Evolutionary conservation across 2,113 vertebrate species (phyloP).

Genomic region (Hippopotamus amphibius): DNA sequence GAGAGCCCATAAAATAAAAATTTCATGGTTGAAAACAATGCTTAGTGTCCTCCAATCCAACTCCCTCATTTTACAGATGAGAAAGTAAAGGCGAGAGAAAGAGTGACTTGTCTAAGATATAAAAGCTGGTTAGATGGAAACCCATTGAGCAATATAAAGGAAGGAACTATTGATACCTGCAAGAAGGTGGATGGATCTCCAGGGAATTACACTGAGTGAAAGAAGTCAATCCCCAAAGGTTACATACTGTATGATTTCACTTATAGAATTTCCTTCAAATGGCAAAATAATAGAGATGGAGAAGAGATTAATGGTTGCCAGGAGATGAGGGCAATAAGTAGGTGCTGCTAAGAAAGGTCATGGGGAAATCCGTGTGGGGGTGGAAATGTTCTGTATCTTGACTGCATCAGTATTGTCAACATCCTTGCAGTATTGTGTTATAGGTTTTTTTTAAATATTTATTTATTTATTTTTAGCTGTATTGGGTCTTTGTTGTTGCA

Average conservation of each 20-base stretch:
- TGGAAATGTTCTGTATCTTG: not conserved
- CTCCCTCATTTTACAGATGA: not conserved
- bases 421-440: not conserved
- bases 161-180: not conserved
- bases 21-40: not conserved
- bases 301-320: not conserved
- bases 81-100: not conserved
- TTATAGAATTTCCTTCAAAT: constrained; percentile 21
- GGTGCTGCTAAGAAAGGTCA: not conserved
- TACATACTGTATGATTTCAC: not conserved
- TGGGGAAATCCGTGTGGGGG: not conserved
- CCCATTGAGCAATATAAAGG: not conserved
- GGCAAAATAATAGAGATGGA: not conserved
- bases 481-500: no score
- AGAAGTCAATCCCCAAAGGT: not conserved
- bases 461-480: no score
- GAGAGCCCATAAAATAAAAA: constrained; percentile 13
- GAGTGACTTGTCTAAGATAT: not conserved
- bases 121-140: not conserved
- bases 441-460: no score
- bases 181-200: not conserved
- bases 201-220: not conserved
- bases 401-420: not conserved
- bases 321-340: not conserved
- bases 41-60: not conserved